Conservation (phyloP, 2,113 vertebrate genomes). For the Ursus arctos region DNA sequence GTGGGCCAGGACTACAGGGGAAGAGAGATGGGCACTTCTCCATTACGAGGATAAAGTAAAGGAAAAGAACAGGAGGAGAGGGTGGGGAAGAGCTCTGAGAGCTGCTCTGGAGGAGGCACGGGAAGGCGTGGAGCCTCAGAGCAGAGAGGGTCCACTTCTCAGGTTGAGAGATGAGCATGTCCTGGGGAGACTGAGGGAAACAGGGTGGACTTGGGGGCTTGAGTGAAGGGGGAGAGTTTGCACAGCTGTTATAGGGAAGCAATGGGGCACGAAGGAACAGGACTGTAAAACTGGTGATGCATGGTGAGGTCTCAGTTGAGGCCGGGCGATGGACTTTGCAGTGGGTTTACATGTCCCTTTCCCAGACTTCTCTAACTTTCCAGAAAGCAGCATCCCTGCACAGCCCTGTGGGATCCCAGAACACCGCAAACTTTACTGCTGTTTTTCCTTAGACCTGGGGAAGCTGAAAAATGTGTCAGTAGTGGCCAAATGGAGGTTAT, state of each 20-base stretch:
- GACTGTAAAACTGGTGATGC: not conserved
- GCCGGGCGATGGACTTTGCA: not conserved
- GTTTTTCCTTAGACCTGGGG: not conserved
- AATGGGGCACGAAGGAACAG: not conserved
- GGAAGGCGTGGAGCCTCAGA: not conserved
- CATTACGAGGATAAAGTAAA: not conserved
- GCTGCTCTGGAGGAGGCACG: not conserved
- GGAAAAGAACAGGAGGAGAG: not conserved
- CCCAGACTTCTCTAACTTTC: not conserved
- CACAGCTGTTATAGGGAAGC: not conserved
- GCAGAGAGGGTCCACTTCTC: not conserved
- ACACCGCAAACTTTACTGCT: not conserved
- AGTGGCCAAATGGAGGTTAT: not conserved
- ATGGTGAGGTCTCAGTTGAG: not conserved
- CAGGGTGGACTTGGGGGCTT: not conserved
- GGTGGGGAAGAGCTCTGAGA: not conserved
- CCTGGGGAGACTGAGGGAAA: not conserved
- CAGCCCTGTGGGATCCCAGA: not conserved
- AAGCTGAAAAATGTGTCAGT: not conserved
- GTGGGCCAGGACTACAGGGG: accelerated
- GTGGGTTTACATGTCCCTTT: not conserved
- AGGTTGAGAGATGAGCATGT: not conserved
- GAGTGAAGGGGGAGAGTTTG: not conserved
- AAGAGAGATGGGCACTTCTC: not conserved
- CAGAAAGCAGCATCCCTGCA: not conserved